phyloP scores from a whole-genome alignment of 2,113 vertebrate species.

The Edolisoma coerulescens region DNA sequence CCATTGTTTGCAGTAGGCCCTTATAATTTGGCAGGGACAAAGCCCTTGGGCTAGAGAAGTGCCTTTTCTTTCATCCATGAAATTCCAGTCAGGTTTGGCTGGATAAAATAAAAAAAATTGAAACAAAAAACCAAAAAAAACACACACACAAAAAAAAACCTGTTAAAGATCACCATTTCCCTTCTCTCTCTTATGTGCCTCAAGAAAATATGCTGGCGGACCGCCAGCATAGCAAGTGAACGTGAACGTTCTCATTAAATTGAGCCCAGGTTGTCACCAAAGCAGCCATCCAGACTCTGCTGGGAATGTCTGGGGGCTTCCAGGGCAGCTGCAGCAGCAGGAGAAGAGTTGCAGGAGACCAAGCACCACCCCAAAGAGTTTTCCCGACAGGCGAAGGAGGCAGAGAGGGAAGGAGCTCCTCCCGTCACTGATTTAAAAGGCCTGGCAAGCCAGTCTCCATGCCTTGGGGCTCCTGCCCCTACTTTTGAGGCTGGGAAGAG shows the following conservation, averaged over 20 bases:
- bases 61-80: constrained; percentile 62
- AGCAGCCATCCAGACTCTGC: constrained; percentile 28
- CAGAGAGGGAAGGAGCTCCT: background rate
- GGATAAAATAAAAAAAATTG: background rate
- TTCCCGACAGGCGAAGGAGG: background rate
- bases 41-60: constrained; percentile 52
- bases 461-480: background rate
- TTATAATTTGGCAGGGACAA: constrained; percentile 59
- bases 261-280: constrained; percentile 50
- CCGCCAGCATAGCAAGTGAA: constrained; percentile 40
- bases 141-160: background rate
- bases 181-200: constrained; percentile 45
- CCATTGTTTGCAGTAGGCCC: constrained; percentile 51
- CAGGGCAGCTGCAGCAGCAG: constrained; percentile 7
- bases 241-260: constrained; percentile 36
- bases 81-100: constrained; percentile 63
- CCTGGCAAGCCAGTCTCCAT: background rate
- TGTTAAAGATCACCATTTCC: constrained; percentile 50
- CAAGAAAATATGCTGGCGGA: constrained; percentile 25
- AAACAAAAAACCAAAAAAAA: too few relatives aligned
- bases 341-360: background rate
- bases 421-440: background rate
- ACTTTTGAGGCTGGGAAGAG: background rate
- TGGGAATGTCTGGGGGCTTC: constrained; percentile 39
- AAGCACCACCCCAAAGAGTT: background rate